Percentiles rank a stretch among this genome's conserved stretches.
Evolutionary conservation across 2,888 invertebrate genomes (phyloP).

Genomic region (Thelaira solivaga): DNA sequence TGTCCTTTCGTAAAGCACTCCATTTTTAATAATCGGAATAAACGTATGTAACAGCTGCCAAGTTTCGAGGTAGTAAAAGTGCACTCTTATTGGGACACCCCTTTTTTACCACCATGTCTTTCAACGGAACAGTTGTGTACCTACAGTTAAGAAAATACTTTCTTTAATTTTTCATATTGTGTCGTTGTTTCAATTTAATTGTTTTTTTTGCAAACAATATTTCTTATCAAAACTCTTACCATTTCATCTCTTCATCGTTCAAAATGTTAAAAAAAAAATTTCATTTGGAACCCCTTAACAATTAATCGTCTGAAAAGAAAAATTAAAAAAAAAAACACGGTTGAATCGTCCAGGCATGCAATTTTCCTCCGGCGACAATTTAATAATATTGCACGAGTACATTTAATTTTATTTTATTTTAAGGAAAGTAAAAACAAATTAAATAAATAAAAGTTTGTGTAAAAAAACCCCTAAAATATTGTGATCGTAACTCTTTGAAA

Average conservation of each 20-base stretch:
- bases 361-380: conserved; percentile 51
- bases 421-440: not conserved
- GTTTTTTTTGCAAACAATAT: too few species aligned
- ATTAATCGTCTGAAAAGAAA: conserved; percentile 24
- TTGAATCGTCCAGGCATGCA: conserved; percentile 25
- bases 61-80: too few species aligned
- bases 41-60: too few species aligned
- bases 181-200: too few species aligned
- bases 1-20: too few species aligned
- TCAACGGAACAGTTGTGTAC: too few species aligned
- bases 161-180: too few species aligned
- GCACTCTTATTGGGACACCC: too few species aligned
- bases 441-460: conserved; percentile 27
- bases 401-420: conserved; percentile 1
- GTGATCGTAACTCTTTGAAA: conserved; percentile 10
- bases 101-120: too few species aligned
- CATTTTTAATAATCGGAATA: too few species aligned
- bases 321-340: not conserved
- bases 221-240: too few species aligned
- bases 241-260: not conserved
- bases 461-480: conserved; percentile 32
- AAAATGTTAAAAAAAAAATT: not conserved
- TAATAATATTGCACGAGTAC: conserved; percentile 53
- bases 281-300: conserved; percentile 22
- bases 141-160: too few species aligned